Conservation (phyloP, 2,797 vertebrate species). For the Gallinago nigripennis region DNA sequence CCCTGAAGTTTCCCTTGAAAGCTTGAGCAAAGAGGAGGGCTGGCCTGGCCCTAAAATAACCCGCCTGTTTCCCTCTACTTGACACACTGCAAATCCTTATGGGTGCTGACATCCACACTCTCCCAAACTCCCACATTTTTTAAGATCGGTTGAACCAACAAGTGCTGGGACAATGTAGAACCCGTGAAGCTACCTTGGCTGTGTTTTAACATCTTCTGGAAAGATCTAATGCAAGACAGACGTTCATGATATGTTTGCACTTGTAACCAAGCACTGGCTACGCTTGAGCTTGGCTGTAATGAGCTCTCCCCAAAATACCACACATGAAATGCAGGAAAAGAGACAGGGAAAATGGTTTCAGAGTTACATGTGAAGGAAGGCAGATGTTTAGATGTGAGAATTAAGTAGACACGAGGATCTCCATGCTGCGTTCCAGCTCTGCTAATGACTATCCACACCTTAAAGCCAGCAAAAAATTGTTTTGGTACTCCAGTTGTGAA, state of each 20-base stretch:
- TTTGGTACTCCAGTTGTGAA: not conserved
- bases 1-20: not conserved
- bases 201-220: conserved; percentile 23
- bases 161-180: not conserved
- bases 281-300: conserved; percentile 8
- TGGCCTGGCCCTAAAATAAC: not conserved
- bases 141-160: conserved; percentile 7
- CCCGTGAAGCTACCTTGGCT: not conserved
- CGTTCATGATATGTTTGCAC: not conserved
- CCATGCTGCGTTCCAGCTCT: not conserved
- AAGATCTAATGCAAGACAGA: conserved; percentile 48
- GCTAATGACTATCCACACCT: not conserved
- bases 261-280: not conserved
- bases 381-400: not conserved
- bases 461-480: not conserved
- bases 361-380: not conserved
- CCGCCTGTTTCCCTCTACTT: not conserved
- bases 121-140: not conserved
- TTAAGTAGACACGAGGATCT: not conserved
- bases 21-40: not conserved
- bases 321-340: not conserved
- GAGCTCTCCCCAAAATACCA: not conserved
- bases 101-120: not conserved
- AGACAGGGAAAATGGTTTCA: not conserved
- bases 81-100: conserved; percentile 1